Percentiles rank a stretch among this genome's conserved stretches.
These are phyloP conservation scores for Mellilla xanthometata DNA, from an alignment of 2,888 invertebrate genomes.

Conservation along the genomic window DNA sequence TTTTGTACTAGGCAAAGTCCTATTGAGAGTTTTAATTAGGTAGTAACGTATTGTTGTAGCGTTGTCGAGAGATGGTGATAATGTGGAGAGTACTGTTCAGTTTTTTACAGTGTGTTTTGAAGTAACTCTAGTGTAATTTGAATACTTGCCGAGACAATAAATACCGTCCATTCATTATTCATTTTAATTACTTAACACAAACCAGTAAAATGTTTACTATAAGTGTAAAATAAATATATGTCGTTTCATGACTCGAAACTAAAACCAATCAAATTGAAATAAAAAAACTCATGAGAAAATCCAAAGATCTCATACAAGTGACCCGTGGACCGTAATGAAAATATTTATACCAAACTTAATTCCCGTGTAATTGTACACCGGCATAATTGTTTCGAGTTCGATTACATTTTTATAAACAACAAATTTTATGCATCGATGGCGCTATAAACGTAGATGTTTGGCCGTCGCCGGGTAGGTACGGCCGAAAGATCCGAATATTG, in stretches of 20 bases:
- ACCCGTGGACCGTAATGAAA: constrained; percentile 29
- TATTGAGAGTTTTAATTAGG: constrained; percentile 78
- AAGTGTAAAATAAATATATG: no score
- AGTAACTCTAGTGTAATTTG: no score
- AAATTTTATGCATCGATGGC: constrained; percentile 55
- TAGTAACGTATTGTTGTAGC: constrained; percentile 48
- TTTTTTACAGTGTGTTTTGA: no score
- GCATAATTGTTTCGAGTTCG: constrained; percentile 49
- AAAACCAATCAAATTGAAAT: no score
- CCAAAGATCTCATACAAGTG: background rate
- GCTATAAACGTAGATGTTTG: constrained; percentile 60
- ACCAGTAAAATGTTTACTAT: no score
- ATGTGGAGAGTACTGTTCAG: constrained; percentile 1
- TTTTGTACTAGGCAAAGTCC: constrained; percentile 61
- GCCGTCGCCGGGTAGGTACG: constrained; percentile 48
- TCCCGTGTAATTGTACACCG: constrained; percentile 51
- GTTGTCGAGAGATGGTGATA: constrained; percentile 31
- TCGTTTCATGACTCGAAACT: no score
- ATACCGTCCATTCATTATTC: no score
- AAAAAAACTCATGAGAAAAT: constrained; percentile 6
- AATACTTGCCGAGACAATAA: no score
- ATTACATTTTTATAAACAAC: constrained; percentile 58
- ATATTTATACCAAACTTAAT: constrained; percentile 47
- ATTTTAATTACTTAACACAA: no score
- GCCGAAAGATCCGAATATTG: constrained; percentile 59